Evolutionary conservation across 2,113 vertebrate species (phyloP), one percentile per base, ranked within the genome.

Genomic region (Sebastes schlegelii): DNA sequence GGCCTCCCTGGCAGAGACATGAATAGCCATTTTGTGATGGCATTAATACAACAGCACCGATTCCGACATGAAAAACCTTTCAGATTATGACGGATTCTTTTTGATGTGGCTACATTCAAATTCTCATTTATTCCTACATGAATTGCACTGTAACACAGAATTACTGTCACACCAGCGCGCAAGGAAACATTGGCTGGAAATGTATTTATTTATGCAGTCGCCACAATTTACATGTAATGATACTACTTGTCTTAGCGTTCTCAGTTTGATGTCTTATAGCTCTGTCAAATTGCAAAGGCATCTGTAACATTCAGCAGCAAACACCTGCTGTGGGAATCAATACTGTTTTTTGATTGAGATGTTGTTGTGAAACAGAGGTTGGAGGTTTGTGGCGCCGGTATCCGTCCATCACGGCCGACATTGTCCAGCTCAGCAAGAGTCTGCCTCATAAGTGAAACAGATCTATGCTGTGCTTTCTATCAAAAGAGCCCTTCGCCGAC

Each of bases 1-100:
- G 79, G 74, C 77, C 75, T 88, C 70, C 48, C 54, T 84, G 85
- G 86, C 80, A 76, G 40, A 80, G 83, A 86, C 67, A 73, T 81
- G 71, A 88, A 89, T 85, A 92, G 83, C 61, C 72, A 76, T 86
- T 92, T 89, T 86, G 62, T 73, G 73, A 80, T 76, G 86, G 72
- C 72, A 84, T 82, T 90, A 74, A 86, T 77, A 80, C 78, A 87
- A 79, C 70, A 79, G 75, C 54, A 23, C 67, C 40, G 75, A 62
- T 80, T 77, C 51, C 80, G 60, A 72, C 64, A 75, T 72, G 40
- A 83, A 87, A 86, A 90, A 74, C 74, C 78, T 72, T 62, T 76
- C 79, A 84, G 65, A 83, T 82, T 80, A 72, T 86, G 72, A 88
- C 82, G 74, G 77, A 90, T 79, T 80, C 66, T 43, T 82, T 87